Evolutionary conservation across 2,113 vertebrate genomes (phyloP), one percentile per base, ranked within the genome.

Genomic region (Aphyosemion australe): DNA sequence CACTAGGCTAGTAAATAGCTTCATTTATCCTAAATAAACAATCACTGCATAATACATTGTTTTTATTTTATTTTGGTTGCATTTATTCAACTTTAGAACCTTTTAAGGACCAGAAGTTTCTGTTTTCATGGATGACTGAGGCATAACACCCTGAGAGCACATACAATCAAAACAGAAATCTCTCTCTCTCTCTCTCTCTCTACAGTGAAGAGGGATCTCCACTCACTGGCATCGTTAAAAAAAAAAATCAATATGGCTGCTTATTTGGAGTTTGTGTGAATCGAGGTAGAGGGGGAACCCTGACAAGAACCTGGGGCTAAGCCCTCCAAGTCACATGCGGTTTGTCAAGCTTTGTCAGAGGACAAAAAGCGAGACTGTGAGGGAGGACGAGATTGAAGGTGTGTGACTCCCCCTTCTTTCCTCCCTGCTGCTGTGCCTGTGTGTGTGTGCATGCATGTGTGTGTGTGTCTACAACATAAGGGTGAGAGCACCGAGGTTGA

Each of bases 261-360:
- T 85, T 88, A 78, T 74, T 84, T 95, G 92, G 92, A 94, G 94
- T 94, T 94, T 94, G 82, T 76, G 73, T 77, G 80, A 82, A 88
- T 75, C 54, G 26, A 13, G 34, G 41, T 26, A 20, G 12, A n/a
- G 49, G 34, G 68, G 69, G 61, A 88, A 87, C 65, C 57, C 50
- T 71, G 94, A 94, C 94, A 93, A 94, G 94, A 79, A 87, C 94
- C 93, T 83, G 82, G 77, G 94, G 95, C 94, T 95, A 94, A 95
- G 94, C 93, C 94, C 95, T 94, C 91, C 86, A 82, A 95, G 94
- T 94, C 94, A 94, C 95, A 94, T 94, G 93, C 85, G 94, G 95
- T 97, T 97, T 96, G 94, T 98, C 95, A 96, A 95, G 95, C 94
- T 95, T 95, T 96, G 94, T 95, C 95, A 95, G 90, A 91, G 94